Percentiles rank a stretch among this genome's conserved stretches.
Conservation (phyloP, 2,113 vertebrate genomes). For the Istiophorus platypterus region DNA sequence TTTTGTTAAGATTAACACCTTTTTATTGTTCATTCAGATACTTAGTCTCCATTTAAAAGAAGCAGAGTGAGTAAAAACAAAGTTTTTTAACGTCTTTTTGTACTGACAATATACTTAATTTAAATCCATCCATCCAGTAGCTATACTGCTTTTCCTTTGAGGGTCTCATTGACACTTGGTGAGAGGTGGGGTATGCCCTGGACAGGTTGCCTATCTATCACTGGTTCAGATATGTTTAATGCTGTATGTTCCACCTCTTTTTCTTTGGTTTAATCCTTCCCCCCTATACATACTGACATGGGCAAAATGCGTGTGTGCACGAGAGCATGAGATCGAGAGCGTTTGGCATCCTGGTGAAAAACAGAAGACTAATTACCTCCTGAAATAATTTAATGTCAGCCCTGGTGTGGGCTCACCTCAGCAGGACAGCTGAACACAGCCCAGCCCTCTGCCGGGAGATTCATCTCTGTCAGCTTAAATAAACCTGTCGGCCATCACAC, state of each 20-base stretch:
- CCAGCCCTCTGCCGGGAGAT: conserved; percentile 89
- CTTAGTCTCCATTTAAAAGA: neutral
- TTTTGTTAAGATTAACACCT: conserved; percentile 38
- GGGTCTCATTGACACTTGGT: too few species aligned
- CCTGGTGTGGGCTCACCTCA: conserved; percentile 85
- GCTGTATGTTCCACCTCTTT: neutral
- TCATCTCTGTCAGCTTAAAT: conserved; percentile 90
- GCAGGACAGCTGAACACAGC: conserved; percentile 87
- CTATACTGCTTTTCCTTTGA: too few species aligned
- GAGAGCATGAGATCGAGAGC: conserved; percentile 44
- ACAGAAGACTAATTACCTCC: conserved; percentile 90
- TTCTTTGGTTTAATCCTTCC: neutral
- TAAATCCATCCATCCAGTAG: neutral
- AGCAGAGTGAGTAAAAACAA: too few species aligned
- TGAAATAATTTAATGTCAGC: conserved; percentile 92
- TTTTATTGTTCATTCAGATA: conserved; percentile 13
- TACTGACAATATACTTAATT: conserved; percentile 15
- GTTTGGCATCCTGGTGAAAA: conserved; percentile 76
- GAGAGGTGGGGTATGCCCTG: too few species aligned
- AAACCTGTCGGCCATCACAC: conserved; percentile 88
- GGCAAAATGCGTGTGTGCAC: conserved; percentile 21
- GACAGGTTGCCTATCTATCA: too few species aligned
- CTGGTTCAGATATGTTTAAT: too few species aligned
- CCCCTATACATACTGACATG: conserved; percentile 11
- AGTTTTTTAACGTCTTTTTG: conserved; percentile 4